Percentiles rank a stretch among this genome's conserved stretches.
Conservation (phyloP, 2,888 invertebrate genomes). For the Acleris literana region DNA sequence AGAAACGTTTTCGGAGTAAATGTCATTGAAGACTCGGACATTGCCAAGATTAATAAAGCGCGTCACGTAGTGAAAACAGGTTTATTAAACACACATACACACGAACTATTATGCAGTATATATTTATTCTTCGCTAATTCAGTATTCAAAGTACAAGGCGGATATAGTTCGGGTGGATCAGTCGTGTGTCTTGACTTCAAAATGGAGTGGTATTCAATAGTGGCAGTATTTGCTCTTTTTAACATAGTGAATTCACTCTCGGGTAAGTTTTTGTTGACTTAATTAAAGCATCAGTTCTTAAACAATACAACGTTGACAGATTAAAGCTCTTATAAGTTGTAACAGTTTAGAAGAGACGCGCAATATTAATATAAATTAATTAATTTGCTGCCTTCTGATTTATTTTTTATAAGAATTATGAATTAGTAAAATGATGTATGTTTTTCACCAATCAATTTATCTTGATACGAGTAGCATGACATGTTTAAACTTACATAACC, state of each 20-base stretch:
- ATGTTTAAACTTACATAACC: too few relatives aligned
- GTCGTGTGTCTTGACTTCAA: conserved; percentile 18
- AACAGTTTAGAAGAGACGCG: too few relatives aligned
- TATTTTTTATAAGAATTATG: too few relatives aligned
- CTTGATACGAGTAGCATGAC: too few relatives aligned
- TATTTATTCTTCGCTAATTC: conserved; percentile 20
- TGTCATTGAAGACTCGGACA: too few relatives aligned
- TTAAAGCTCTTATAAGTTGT: too few relatives aligned
- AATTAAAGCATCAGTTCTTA: too few relatives aligned
- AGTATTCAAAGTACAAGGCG: conserved; percentile 18
- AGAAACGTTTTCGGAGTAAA: not conserved
- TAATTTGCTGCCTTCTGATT: too few relatives aligned
- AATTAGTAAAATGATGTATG: too few relatives aligned
- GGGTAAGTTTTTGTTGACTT: conserved; percentile 9
- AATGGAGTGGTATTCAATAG: conserved; percentile 12
- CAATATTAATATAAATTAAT: too few relatives aligned
- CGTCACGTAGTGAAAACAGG: conserved; percentile 14
- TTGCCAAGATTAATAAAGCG: not conserved
- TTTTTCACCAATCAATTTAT: too few relatives aligned
- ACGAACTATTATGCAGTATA: conserved; percentile 6
- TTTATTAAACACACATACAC: conserved; percentile 10
- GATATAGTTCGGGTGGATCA: conserved; percentile 3
- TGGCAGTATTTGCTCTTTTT: conserved; percentile 10
- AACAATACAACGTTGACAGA: not conserved
- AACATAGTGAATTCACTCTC: conserved; percentile 11